These are phyloP conservation scores for Sterrhoptilus dennistouni DNA, from an alignment of 2,113 vertebrate species.

Conservation along the genomic window DNA sequence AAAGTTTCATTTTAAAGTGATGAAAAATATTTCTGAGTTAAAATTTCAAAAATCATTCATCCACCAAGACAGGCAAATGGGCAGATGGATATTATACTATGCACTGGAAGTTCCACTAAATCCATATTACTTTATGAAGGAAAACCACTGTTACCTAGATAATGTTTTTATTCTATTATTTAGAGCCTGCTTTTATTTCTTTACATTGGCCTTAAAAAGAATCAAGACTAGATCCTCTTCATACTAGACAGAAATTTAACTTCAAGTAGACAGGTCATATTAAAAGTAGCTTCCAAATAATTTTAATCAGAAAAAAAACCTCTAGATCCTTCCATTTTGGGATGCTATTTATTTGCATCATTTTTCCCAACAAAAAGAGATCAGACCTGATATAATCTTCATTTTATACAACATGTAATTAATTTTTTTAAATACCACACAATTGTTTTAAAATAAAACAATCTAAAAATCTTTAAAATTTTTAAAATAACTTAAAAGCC, in stretches of 20 bases:
- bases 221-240: not conserved
- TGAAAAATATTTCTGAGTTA: not conserved
- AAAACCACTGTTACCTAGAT: not conserved
- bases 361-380: not conserved
- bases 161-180: not conserved
- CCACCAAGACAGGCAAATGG: not conserved
- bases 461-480: not conserved
- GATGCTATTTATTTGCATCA: not conserved
- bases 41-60: not conserved
- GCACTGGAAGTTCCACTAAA: not conserved
- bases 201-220: not conserved
- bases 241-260: not conserved
- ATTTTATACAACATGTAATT: not conserved
- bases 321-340: not conserved
- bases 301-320: not conserved
- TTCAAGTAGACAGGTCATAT: not conserved
- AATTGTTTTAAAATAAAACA: not conserved
- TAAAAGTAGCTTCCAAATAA: not conserved
- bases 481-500: not conserved
- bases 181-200: rapidly evolving
- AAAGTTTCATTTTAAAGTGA: not conserved
- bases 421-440: not conserved
- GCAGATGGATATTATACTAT: not conserved
- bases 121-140: not conserved
- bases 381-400: not conserved